phyloP scores from a whole-genome alignment of 1,140 invertebrate species.

The Dolichoris vasculosae region DNA sequence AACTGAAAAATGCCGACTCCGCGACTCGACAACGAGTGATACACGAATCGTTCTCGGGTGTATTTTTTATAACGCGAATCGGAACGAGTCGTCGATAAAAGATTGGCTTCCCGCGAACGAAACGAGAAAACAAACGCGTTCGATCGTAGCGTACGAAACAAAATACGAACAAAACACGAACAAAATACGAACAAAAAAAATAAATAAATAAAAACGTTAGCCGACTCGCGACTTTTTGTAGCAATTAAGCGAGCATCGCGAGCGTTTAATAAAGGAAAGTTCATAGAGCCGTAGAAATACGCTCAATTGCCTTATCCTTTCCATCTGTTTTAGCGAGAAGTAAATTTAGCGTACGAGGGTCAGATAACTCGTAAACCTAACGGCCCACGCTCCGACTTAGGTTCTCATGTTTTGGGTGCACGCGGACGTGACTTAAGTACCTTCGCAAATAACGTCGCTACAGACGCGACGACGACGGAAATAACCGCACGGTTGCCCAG shows the following conservation, averaged over 20 bases:
- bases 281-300: not conserved
- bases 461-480: conserved; percentile 5
- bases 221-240: not conserved
- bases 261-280: not conserved
- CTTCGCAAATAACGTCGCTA: conserved; percentile 5
- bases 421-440: conserved; percentile 26
- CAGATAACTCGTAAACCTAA: conserved; percentile 24
- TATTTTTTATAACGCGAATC: too few species aligned
- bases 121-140: too few species aligned
- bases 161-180: not conserved
- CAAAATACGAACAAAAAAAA: not conserved
- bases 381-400: not conserved
- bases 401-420: not conserved
- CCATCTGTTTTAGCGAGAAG: not conserved
- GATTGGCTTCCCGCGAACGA: too few species aligned
- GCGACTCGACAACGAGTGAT: too few species aligned
- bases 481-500: not conserved
- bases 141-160: too few species aligned
- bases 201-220: not conserved
- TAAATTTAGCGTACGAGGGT: conserved; percentile 34
- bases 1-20: too few species aligned
- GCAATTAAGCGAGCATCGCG: not conserved
- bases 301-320: conserved; percentile 17
- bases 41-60: too few species aligned
- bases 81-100: too few species aligned